Base-by-base conservation (phyloP, 1,140 invertebrate genomes). In the Lepidurus arcticus region DNA sequence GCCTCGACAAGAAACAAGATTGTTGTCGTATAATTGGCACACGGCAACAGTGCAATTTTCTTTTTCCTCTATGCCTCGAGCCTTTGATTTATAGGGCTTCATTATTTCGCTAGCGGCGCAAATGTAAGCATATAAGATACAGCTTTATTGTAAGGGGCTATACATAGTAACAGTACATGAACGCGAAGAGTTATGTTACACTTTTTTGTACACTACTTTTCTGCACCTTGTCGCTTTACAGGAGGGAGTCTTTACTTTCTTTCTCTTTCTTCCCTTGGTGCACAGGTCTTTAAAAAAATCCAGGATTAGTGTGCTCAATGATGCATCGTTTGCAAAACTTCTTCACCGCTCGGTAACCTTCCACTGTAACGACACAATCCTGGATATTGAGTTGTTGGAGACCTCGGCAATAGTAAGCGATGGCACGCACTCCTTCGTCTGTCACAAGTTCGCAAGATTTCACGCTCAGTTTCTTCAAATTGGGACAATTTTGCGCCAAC, bases 261-360 rank as follows among this genome's bases (percentile, higher is more conserved):
- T 24, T 34, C 9, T 26, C 42, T 11, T 24, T n/a, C 26, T 16
- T 75, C 9, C 26, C 34, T 75, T 76, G 24, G 16, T 65, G 16
- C 53, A 65, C 53, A 65, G 16, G 73, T 6, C 5, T 16, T 82
- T 83, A 94, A 85, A 90, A 95, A 85, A 97, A 95, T 42, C 93
- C 94, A 73, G 94, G 94, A 86, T 97, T 96, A 0, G 94, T 96
- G 82, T 97, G 94, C 84, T 97, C 94, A 81, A 97, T 97, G 77
- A 97, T 92, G 85, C 94, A 96, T 81, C 92, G 86, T 82, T 94
- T 92, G 84, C 94, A 96, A 83, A 93, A 95, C 82, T 93, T 93
- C 84, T 96, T 96, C 21, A 97, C 93, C 1, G 93, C 93, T 81
- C 92, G 87, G 84, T 96, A 97, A 0, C 94, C 94, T 82, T 95